Percentiles rank a stretch among this genome's conserved stretches.
These are phyloP conservation scores for Vimba vimba DNA, from an alignment of 2,113 vertebrate species.

Conservation along the genomic window DNA sequence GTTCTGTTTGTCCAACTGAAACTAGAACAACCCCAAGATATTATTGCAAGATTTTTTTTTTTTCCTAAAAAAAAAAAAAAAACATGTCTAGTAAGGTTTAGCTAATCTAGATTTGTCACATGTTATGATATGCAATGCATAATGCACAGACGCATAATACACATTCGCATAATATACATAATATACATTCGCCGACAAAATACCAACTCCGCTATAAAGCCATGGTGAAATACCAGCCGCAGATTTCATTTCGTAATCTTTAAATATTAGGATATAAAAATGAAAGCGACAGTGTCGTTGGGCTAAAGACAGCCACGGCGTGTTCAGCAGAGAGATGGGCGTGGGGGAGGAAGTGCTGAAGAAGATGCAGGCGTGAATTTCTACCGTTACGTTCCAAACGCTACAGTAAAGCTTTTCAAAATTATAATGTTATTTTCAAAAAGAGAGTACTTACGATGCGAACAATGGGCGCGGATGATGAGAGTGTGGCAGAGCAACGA, in stretches of 20 bases:
- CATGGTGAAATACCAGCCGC: background rate
- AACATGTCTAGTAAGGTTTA: background rate
- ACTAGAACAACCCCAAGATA: background rate
- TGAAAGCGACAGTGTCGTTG: background rate
- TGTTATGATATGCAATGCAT: background rate
- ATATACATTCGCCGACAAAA: background rate
- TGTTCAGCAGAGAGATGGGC: conserved; percentile 35
- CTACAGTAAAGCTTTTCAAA: background rate
- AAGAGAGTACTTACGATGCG: background rate
- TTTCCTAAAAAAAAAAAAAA: background rate
- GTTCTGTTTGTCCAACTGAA: background rate
- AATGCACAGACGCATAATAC: too few relatives aligned
- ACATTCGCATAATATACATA: too few relatives aligned
- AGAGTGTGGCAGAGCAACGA: conserved; percentile 13
- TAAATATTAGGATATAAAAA: background rate
- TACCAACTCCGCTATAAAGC: background rate
- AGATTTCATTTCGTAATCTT: background rate
- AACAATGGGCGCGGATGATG: conserved; percentile 6
- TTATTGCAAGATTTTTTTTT: background rate
- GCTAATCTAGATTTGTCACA: background rate
- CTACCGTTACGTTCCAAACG: background rate
- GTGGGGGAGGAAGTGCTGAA: conserved; percentile 45
- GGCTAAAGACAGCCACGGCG: conserved; percentile 1
- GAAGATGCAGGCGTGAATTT: conserved; percentile 29
- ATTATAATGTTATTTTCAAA: background rate